phyloP scores from a whole-genome alignment of 2,888 invertebrate species.

The Apamea crenata region DNA sequence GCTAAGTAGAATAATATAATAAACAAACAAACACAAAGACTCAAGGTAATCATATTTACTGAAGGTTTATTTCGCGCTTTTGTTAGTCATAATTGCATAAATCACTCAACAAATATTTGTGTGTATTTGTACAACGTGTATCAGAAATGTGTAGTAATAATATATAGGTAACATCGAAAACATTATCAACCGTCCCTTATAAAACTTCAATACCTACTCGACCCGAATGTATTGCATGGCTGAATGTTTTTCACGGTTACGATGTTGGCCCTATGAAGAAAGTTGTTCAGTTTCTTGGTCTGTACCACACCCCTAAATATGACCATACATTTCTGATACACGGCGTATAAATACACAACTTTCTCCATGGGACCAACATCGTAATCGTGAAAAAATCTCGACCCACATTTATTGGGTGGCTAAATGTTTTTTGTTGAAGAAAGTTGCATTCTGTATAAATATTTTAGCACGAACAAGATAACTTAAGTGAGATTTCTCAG shows the following conservation, averaged over 20 bases:
- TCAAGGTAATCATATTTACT: constrained; percentile 30
- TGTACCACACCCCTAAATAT: too few relatives aligned
- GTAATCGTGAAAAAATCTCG: not conserved
- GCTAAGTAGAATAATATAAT: constrained; percentile 30
- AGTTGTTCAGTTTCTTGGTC: too few relatives aligned
- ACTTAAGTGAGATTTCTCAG: not conserved
- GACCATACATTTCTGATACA: too few relatives aligned
- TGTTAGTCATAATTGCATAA: constrained; percentile 33
- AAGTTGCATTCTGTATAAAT: not conserved
- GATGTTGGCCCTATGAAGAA: too few relatives aligned
- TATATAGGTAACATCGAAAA: too few relatives aligned
- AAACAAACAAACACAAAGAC: constrained; percentile 40
- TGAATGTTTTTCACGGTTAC: too few relatives aligned
- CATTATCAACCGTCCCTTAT: too few relatives aligned
- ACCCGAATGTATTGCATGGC: too few relatives aligned
- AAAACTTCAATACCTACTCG: too few relatives aligned
- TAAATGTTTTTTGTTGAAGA: not conserved
- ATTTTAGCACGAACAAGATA: not conserved
- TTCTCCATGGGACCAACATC: not conserved
- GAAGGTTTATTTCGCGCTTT: constrained; percentile 27
- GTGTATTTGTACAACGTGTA: not conserved
- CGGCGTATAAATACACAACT: not conserved
- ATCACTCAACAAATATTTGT: constrained; percentile 7
- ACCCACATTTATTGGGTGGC: not conserved
- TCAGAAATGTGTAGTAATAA: not conserved